Evolutionary conservation across 2,797 vertebrate genomes (phyloP).

Genomic region (Discoglossus pictus): DNA sequence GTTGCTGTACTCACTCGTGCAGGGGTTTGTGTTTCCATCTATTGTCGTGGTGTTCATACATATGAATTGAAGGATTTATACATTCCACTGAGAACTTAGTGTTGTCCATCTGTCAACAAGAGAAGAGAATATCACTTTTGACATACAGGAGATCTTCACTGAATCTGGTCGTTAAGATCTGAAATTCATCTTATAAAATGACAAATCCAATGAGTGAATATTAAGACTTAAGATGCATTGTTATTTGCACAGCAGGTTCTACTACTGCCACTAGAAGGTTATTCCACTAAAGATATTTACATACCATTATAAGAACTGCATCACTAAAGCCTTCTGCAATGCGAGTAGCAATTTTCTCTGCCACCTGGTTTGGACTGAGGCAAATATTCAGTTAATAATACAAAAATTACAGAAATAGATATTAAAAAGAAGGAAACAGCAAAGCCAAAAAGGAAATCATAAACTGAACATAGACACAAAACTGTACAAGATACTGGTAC

Average conservation of each 20-base stretch:
- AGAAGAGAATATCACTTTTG: not conserved
- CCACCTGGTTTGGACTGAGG: conserved; percentile 90
- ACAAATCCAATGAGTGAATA: not conserved
- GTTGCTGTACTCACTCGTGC: conserved; percentile 87
- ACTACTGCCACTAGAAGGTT: too few species aligned
- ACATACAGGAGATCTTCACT: too few species aligned
- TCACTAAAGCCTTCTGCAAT: conserved; percentile 92
- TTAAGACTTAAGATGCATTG: too few species aligned
- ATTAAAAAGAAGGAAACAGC: not conserved
- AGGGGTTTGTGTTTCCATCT: conserved; percentile 92
- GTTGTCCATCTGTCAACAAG: conserved; percentile 83
- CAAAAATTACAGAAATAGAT: not conserved
- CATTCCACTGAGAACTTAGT: conserved; percentile 89
- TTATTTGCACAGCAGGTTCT: too few species aligned
- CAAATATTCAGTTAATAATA: conserved; percentile 42
- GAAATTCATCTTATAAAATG: not conserved
- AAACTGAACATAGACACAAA: conserved; percentile 32
- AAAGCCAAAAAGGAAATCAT: conserved; percentile 49
- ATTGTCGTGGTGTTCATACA: conserved; percentile 93
- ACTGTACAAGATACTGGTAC: too few species aligned
- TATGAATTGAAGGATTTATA: conserved; percentile 81
- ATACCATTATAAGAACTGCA: conserved; percentile 91
- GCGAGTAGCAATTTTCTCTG: conserved; percentile 91
- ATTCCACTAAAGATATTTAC: not conserved
- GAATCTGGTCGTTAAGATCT: not conserved